Evolutionary conservation across 2,888 invertebrate species (phyloP).

Genomic region (Azorinus chamasolen): DNA sequence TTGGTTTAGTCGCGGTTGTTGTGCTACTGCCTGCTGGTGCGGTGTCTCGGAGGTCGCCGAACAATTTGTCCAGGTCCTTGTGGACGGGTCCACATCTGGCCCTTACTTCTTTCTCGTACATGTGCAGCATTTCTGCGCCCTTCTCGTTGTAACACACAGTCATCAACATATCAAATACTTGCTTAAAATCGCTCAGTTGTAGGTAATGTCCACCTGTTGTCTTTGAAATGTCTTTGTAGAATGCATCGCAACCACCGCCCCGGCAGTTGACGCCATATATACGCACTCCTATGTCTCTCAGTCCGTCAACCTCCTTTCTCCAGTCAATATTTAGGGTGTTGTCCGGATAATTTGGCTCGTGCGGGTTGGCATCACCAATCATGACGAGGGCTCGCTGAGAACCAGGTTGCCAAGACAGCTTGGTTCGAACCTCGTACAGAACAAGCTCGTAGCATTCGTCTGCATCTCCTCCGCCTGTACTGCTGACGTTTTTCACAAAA

Average conservation of each 20-base stretch:
- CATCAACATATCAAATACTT: constrained; percentile 83
- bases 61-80: too few relatives aligned
- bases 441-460: constrained; percentile 84
- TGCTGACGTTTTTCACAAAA: constrained; percentile 72
- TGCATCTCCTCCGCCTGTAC: constrained; percentile 81
- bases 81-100: too few relatives aligned
- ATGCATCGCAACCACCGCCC: constrained; percentile 38
- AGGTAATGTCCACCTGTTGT: constrained; percentile 79
- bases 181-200: constrained; percentile 76
- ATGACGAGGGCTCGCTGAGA: constrained; percentile 81
- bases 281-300: constrained; percentile 67
- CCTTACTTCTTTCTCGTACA: too few relatives aligned
- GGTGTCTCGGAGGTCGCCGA: constrained; percentile 62
- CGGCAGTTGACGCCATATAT: constrained; percentile 75
- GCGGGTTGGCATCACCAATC: constrained; percentile 84
- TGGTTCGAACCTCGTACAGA: constrained; percentile 77
- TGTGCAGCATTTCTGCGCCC: constrained; percentile 71
- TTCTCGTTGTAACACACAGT: constrained; percentile 83
- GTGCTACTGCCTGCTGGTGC: not conserved
- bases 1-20: constrained; percentile 1
- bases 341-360: constrained; percentile 65
- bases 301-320: constrained; percentile 72
- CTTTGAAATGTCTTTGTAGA: constrained; percentile 76
- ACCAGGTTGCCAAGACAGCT: constrained; percentile 81
- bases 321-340: constrained; percentile 79